Base-by-base conservation (phyloP, 2,797 vertebrate genomes). In the Coilia nasus region DNA sequence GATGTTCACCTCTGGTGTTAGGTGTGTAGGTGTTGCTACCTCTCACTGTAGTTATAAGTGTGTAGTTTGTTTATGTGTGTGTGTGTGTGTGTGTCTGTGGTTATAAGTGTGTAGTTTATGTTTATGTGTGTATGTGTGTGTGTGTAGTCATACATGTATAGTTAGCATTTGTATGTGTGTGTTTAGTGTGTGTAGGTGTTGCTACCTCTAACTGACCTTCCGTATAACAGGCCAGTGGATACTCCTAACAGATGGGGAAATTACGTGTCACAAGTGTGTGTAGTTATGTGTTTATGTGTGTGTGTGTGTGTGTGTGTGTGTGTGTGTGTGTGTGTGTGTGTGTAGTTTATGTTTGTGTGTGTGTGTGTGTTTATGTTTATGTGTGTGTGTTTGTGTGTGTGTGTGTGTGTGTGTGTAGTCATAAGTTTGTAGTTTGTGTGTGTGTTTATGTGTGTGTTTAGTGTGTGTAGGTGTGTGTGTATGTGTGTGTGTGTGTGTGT, bases 381-480 rank as follows among this genome's bases (percentile, higher is more conserved):
- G n/a, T n/a, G n/a, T n/a, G n/a, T n/a, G n/a, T n/a, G n/a, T n/a
- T n/a, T n/a, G 56, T 59, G 57, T 59, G 57, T 59, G 57, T 59
- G 57, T 62, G 57, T 21, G 17, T n/a, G 56, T 57, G 56, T 57
- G 56, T 57, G 56, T 59, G 57, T 59, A 41, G 35, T 41, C 35
- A 41, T 41, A 41, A 41, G 60, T 64, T n/a, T 64, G 60, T 67
- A n/a, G n/a, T 64, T n/a, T 64, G n/a, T 64, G 60, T 71, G 62
- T 28, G 62, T 67, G 23, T 71, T 25, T 64, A 9, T 3, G 19
- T 60, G 21, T 60, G 57, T 60, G 19, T 60, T 19, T 60, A n/a
- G 3, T 7, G 21, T 62, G 21, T 7, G n/a, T 62, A 10, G 9
- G 59, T 67, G 60, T 25, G 60, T 64, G 60, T 67, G 62, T 62